Evolutionary conservation across 2,797 vertebrate genomes (phyloP), one percentile per base, ranked within the genome.

Genomic region (Ispidina lecontei): DNA sequence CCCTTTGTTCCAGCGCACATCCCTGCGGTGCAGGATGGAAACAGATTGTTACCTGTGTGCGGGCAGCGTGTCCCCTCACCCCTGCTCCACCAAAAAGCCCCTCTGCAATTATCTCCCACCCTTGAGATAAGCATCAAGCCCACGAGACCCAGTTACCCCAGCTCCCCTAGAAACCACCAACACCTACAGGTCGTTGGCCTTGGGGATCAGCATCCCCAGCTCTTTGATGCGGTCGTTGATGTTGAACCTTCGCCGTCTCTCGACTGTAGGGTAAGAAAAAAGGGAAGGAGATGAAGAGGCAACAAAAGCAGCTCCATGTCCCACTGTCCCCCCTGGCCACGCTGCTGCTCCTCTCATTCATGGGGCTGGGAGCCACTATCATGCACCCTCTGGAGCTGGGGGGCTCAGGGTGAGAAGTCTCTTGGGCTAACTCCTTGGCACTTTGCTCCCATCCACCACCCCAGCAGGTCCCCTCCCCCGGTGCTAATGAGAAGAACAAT

Each of bases 181-280:
- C 39, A 98, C 99, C 97, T 97, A 99, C 99, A 99, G 98, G 94
- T 99, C 99, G 3, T 98, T 99, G 93, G 99, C 98, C 97, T 99
- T 99, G 71, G 99, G 99, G 95, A 99, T 99, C 97, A 99, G 98
- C 97, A 99, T 98, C 86, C 99, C 99, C 93, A 99, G 84, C 96
- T 99, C 99, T 95, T 99, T 99, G 97, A 99, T 99, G 37, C 99
- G 99, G 95, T 99, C 99, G 1, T 99, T 99, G 97, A 99, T 99
- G 98, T 99, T 99, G 96, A 99, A 99, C 93, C 99, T 98, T 87
- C 99, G 97, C 70, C 99, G 98, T 92, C 99, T 98, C 97, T 99
- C 99, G 72, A 99, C 99, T 99, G 74, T 9, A 41, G 80, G 26
- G 71, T 2, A 8, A 51, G 44, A 69, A 68, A 26, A 60, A 44